Evolutionary conservation across 2,113 vertebrate genomes (phyloP), one percentile per base, ranked within the genome.

Genomic region (Deroptyus accipitrinus): DNA sequence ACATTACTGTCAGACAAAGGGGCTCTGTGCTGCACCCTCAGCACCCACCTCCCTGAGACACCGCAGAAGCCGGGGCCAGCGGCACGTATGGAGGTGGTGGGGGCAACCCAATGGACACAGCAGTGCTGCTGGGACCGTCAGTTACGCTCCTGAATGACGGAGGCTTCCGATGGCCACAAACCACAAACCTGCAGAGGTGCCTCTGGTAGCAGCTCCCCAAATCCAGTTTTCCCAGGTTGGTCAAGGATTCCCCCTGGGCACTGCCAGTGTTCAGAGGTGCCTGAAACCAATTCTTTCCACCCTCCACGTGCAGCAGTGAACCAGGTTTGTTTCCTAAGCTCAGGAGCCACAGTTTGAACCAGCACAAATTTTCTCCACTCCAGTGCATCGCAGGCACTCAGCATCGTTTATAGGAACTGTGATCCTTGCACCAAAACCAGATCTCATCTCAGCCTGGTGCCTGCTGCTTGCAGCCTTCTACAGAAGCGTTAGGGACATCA

Each of bases 1-100:
- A 97, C 96, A 91, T 97, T 97, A 97, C 92, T 86, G 93, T 90
- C 95, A 96, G 94, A 97, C 97, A 97, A 97, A 97, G 95, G 69
- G 92, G 67, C 93, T 94, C 96, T 97, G 92, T 97, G 88, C 92
- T 64, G 87, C 3, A 17, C 52, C 92, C 92, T 90, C 63, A 66
- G 90, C 68, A 81, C 76, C 63, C 37, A 5, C 35, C 17, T 37
- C 83, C 72, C 77, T 5, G 7, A 57, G 57, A 89, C 64, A 74
- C 78, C 7, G 13, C 35, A 25, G 16, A 72, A 86, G 90, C 54
- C 20, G 35, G 62, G 55, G 63, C 49, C 33, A 0, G 63, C 5
- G 3, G 35, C 59, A 62, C 2, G 10, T 25, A 27, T 27, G 2
- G 83, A 19, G 35, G 35, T 12, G 23, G 41, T 6, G 5, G 6